Conservation (phyloP, 1,140 invertebrate genomes). For the Aphis gossypii region DNA sequence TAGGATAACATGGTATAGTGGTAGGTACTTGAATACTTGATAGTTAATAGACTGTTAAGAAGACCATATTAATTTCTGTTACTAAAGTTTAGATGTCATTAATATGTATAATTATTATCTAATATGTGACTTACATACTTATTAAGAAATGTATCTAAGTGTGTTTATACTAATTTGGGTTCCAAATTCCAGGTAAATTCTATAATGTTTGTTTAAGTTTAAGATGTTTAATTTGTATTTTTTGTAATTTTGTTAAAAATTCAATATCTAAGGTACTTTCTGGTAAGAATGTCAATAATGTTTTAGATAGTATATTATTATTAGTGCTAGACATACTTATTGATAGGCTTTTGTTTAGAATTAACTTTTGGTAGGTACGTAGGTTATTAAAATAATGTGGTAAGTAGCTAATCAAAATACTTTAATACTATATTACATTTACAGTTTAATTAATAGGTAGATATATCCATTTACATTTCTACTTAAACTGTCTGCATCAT, state of each 20-base stretch:
- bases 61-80: no score
- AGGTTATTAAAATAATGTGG: not conserved
- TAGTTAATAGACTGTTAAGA: no score
- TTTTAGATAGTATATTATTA: not conserved
- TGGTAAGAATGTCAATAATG: not conserved
- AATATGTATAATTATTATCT: not conserved
- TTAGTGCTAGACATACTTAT: not conserved
- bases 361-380: not conserved
- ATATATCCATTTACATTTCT: not conserved
- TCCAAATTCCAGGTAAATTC: not conserved
- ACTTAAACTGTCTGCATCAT: not conserved
- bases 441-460: not conserved
- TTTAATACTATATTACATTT: not conserved
- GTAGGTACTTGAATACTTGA: no score
- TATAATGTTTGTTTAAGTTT: not conserved
- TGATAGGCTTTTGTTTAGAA: not conserved
- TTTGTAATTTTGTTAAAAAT: not conserved
- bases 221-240: not conserved
- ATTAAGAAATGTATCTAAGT: not conserved
- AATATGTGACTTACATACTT: no score
- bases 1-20: no score
- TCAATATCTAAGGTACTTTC: not conserved
- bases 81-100: not conserved
- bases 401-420: not conserved
- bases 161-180: not conserved